phyloP scores from a whole-genome alignment of 1,140 invertebrate genomes.

The Cydia amplana region DNA sequence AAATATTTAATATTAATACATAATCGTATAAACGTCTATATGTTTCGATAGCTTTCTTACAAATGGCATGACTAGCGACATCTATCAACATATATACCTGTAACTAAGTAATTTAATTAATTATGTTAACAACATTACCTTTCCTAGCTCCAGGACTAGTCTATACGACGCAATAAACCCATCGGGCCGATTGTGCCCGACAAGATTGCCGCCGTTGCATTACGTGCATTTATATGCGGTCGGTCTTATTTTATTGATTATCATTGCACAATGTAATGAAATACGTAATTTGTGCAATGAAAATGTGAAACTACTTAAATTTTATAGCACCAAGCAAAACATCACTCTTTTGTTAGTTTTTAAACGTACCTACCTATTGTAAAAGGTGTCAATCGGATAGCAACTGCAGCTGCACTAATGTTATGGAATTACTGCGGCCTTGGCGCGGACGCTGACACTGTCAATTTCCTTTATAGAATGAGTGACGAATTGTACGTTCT shows the following conservation, averaged over 20 bases:
- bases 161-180: constrained; percentile 2
- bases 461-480: no score
- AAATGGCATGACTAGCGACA: background rate
- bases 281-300: background rate
- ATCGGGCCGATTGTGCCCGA: constrained; percentile 1
- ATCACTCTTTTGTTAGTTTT: no score
- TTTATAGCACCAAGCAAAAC: no score
- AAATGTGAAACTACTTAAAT: no score
- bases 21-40: no score
- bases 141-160: background rate
- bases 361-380: no score
- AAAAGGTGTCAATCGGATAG: no score
- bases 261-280: background rate
- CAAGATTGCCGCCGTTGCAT: background rate
- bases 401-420: no score
- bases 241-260: background rate
- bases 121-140: constrained; percentile 14
- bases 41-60: background rate
- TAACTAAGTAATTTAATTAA: constrained; percentile 3
- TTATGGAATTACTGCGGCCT: no score
- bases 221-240: constrained; percentile 4
- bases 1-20: no score
- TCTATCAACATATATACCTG: background rate
- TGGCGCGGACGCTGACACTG: no score
- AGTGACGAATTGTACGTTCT: no score